phyloP scores from a whole-genome alignment of 1,140 invertebrate species.

The Hetaerina americana region DNA sequence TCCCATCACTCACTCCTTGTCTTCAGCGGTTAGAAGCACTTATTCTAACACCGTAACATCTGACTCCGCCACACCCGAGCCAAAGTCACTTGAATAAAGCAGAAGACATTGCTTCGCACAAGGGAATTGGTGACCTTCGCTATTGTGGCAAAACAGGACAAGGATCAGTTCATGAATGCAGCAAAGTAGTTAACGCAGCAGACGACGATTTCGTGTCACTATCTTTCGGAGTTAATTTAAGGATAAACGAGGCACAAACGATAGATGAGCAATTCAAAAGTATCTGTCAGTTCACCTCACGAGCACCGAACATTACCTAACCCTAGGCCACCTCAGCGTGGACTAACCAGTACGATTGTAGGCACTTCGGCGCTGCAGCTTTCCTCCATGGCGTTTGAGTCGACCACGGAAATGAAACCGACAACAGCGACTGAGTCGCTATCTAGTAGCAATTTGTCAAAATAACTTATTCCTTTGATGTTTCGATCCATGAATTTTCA shows the following conservation, averaged over 20 bases:
- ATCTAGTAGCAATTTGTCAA: too few relatives aligned
- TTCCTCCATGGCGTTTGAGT: background rate
- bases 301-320: background rate
- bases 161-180: too few relatives aligned
- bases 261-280: too few relatives aligned
- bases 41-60: background rate
- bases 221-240: too few relatives aligned
- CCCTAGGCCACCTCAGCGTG: background rate
- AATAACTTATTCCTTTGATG: too few relatives aligned
- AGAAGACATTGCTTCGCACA: background rate
- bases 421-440: background rate
- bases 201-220: too few relatives aligned
- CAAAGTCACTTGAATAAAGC: background rate
- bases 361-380: too few relatives aligned
- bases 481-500: too few relatives aligned
- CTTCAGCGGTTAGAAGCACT: background rate
- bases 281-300: too few relatives aligned
- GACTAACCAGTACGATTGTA: background rate
- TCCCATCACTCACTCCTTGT: background rate
- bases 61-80: background rate
- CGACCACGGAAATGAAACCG: too few relatives aligned
- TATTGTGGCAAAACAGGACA: background rate
- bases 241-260: too few relatives aligned
- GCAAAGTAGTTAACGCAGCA: too few relatives aligned
- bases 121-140: background rate